A percentile compares a stretch with the other conserved stretches of the same genome.
These are phyloP conservation scores for Cydia fagiglandana DNA, from an alignment of 1,140 invertebrate genomes.

Conservation along the genomic window DNA sequence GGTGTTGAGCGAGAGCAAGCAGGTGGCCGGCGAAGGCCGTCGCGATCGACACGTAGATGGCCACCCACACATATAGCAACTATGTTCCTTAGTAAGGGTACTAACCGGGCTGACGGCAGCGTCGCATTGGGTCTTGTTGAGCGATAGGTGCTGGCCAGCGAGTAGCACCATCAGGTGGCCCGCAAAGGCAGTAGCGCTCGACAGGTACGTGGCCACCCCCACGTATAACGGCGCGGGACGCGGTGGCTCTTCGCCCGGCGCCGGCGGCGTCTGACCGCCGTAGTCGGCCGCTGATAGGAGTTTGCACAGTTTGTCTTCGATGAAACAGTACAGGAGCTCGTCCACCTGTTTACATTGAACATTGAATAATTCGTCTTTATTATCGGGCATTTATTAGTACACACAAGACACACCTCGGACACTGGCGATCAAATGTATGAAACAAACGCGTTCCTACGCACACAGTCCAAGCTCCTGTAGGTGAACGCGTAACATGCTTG, in stretches of 20 bases:
- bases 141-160: constrained; percentile 70
- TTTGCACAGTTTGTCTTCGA: constrained; percentile 85
- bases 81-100: not conserved
- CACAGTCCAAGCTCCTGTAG: no score
- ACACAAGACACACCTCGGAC: no score
- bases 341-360: constrained; percentile 76
- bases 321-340: constrained; percentile 89
- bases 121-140: constrained; percentile 53
- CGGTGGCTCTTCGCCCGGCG: constrained; percentile 35
- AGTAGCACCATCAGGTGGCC: constrained; percentile 75
- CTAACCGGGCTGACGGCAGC: constrained; percentile 49
- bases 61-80: constrained; percentile 82
- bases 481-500: no score
- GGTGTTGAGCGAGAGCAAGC: constrained; percentile 75
- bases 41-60: constrained; percentile 60
- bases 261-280: constrained; percentile 44
- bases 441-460: no score
- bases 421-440: no score
- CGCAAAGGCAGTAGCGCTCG: constrained; percentile 78
- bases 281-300: constrained; percentile 82
- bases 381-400: no score
- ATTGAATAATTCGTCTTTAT: not conserved
- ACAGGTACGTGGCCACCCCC: constrained; percentile 75
- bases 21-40: constrained; percentile 78
- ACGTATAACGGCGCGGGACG: constrained; percentile 80